Evolutionary conservation across 64 coral and sea anemone species (phyloP).

Genomic region (Stylophora pistillata): DNA sequence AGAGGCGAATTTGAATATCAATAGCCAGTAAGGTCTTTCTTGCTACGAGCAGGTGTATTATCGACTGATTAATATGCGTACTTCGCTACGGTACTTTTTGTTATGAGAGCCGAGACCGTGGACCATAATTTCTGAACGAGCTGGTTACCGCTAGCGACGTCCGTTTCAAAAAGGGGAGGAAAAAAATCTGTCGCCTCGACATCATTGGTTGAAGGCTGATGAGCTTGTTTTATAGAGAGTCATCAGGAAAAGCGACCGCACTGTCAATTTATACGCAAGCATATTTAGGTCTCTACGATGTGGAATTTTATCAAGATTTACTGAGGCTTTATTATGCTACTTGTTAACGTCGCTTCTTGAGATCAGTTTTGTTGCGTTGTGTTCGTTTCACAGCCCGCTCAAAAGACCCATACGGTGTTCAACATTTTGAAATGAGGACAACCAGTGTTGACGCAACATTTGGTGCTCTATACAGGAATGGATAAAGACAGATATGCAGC

Average conservation of each 20-base stretch:
- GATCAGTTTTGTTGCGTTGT: not conserved
- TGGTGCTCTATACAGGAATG: conserved; percentile 42
- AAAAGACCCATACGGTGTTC: not conserved
- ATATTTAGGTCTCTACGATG: not conserved
- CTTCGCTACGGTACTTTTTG: conserved; percentile 27
- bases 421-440: conserved; percentile 39
- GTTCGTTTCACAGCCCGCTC: conserved; percentile 12
- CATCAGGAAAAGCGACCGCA: not conserved
- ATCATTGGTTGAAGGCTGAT: conserved; percentile 13
- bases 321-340: not conserved
- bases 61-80: conserved; percentile 54
- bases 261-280: conserved; percentile 10
- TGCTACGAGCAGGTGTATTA: conserved; percentile 46
- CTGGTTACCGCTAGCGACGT: conserved; percentile 38
- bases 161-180: conserved; percentile 14
- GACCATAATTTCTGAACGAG: conserved; percentile 44
- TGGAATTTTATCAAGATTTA: not conserved
- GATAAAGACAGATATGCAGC: conserved; percentile 35
- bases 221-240: conserved; percentile 1
- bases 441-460: not conserved
- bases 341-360: conserved; percentile 26
- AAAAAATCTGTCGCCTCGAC: not conserved
- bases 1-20: conserved; percentile 70
- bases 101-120: conserved; percentile 16
- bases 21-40: conserved; percentile 28